Evolutionary conservation across 2,797 vertebrate genomes (phyloP).

Genomic region (Coilia nasus): DNA sequence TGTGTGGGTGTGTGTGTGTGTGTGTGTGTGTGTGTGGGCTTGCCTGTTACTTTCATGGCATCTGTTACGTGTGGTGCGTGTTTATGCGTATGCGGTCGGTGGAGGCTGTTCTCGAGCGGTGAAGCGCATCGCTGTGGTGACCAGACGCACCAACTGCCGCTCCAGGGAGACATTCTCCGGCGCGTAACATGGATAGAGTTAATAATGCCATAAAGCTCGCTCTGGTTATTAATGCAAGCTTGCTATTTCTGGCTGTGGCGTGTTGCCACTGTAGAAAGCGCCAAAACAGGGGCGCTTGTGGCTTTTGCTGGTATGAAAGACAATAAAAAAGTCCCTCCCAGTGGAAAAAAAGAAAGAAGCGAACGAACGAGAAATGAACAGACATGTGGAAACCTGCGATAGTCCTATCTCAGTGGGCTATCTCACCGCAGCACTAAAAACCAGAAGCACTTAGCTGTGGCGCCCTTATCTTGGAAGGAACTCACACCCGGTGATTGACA

Average conservation of each 20-base stretch:
- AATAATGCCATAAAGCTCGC: conserved; percentile 48
- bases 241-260: conserved; percentile 42
- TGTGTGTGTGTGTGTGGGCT: conserved; percentile 10
- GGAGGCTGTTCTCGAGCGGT: conserved; percentile 35
- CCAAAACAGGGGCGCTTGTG: neutral
- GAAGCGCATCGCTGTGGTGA: conserved; percentile 35
- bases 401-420: conserved; percentile 41
- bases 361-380: neutral
- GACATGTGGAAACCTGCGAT: conserved; percentile 42
- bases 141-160: neutral
- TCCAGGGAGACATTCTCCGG: conserved; percentile 4
- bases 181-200: conserved; percentile 43
- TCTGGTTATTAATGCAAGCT: conserved; percentile 33
- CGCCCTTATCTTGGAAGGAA: conserved; percentile 45
- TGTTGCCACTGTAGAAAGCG: neutral
- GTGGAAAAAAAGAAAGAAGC: conserved; percentile 19
- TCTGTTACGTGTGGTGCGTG: neutral
- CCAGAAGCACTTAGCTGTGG: conserved; percentile 38
- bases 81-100: conserved; percentile 15
- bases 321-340: neutral
- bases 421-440: conserved; percentile 29
- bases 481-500: conserved; percentile 40
- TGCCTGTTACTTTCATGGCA: neutral
- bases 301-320: conserved; percentile 8
- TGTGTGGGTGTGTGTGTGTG: neutral